phyloP scores from a whole-genome alignment of 1,140 invertebrate genomes.

The Tetramorium parvispinum region DNA sequence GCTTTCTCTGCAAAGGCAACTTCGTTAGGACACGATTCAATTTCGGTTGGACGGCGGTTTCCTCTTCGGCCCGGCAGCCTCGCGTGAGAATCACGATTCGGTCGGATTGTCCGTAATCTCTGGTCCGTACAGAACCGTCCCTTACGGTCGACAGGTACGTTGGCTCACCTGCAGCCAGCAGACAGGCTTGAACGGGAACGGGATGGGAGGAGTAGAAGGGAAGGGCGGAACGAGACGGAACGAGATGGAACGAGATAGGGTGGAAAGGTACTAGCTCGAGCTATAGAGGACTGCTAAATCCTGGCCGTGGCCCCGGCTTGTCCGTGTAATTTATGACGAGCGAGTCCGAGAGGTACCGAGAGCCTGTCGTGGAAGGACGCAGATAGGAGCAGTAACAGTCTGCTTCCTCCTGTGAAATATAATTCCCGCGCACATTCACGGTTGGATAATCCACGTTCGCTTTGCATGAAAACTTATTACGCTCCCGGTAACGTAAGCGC shows the following conservation, averaged over 20 bases:
- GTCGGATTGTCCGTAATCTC: slow-evolving; percentile 61
- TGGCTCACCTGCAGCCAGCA: slow-evolving; percentile 64
- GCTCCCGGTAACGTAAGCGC: slow-evolving; percentile 76
- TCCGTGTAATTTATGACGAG: slow-evolving; percentile 82
- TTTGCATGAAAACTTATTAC: slow-evolving; percentile 86
- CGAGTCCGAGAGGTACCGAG: slow-evolving; percentile 67
- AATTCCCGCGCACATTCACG: slow-evolving; percentile 85
- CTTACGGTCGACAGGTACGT: slow-evolving; percentile 64
- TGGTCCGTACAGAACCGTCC: slow-evolving; percentile 63
- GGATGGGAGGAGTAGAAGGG: slow-evolving; percentile 24
- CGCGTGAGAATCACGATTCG: slow-evolving; percentile 48
- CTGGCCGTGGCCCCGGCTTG: slow-evolving; percentile 70
- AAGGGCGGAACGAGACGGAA: slow-evolving; percentile 40
- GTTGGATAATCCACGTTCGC: slow-evolving; percentile 85
- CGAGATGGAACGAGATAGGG: slow-evolving; percentile 66
- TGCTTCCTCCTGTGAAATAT: slow-evolving; percentile 85
- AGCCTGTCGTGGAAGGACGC: slow-evolving; percentile 36
- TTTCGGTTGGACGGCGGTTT: slow-evolving; percentile 53
- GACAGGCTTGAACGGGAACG: slow-evolving; percentile 33
- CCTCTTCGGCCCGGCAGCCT: slow-evolving; percentile 12
- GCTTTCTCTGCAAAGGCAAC: slow-evolving; percentile 47
- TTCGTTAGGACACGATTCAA: slow-evolving; percentile 62
- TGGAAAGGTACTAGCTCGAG: slow-evolving; percentile 66
- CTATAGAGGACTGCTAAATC: slow-evolving; percentile 74
- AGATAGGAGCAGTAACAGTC: slow-evolving; percentile 84